Conservation (phyloP, 64 coral and sea anemone species). For the Anthopleura sola region DNA sequence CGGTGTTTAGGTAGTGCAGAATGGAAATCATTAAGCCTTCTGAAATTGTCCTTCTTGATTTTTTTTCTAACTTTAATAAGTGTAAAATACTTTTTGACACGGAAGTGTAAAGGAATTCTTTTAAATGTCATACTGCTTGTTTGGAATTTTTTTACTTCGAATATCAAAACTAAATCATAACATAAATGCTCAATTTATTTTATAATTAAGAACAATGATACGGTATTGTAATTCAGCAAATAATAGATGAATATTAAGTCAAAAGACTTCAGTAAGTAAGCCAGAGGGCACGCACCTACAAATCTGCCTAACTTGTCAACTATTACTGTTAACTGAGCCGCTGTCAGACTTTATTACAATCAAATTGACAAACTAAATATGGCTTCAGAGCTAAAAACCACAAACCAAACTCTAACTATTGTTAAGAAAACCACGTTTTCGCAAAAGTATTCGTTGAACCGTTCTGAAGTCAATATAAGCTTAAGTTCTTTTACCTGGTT, state of each 20-base stretch:
- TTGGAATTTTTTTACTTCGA: not conserved
- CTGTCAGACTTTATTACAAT: too few species aligned
- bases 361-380: not conserved
- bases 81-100: too few species aligned
- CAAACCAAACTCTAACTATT: not conserved
- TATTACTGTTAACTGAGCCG: too few species aligned
- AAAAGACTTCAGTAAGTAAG: too few species aligned
- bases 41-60: too few species aligned
- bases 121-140: too few species aligned
- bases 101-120: too few species aligned
- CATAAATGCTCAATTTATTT: not conserved
- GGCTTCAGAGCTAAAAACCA: not conserved
- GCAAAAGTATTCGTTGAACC: constrained; percentile 1
- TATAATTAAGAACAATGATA: not conserved
- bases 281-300: not conserved
- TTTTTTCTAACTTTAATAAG: too few species aligned
- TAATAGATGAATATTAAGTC: not conserved
- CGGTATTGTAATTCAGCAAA: not conserved
- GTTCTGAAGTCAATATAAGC: not conserved
- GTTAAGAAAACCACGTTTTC: not conserved
- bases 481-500: constrained; percentile 74
- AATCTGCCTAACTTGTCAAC: not conserved
- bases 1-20: too few species aligned
- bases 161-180: not conserved
- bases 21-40: too few species aligned